Conservation (phyloP, 1,140 invertebrate genomes). For the Leptinotarsa defecta region DNA sequence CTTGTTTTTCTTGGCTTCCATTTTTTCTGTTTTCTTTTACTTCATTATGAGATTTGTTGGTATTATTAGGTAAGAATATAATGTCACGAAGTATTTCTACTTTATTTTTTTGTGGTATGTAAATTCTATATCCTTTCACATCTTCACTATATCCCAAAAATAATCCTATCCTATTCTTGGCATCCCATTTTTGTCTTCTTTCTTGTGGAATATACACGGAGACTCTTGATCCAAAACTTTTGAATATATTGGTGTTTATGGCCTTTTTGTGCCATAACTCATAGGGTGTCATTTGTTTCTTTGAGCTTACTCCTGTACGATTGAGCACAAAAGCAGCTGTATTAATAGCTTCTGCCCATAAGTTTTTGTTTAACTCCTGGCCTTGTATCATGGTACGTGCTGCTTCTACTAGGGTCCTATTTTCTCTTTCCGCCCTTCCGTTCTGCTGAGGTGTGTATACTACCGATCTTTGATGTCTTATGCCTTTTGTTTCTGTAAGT, state of each 20-base stretch:
- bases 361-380: constrained; percentile 41
- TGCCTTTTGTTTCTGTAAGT: constrained; percentile 44
- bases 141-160: constrained; percentile 54
- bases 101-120: constrained; percentile 27
- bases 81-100: constrained; percentile 22
- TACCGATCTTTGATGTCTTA: constrained; percentile 52
- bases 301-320: constrained; percentile 50
- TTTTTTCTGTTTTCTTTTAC: not conserved
- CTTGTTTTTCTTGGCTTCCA: not conserved
- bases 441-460: constrained; percentile 60
- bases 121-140: constrained; percentile 29
- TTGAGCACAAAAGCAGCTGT: constrained; percentile 55
- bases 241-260: constrained; percentile 43
- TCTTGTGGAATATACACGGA: constrained; percentile 53
- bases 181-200: constrained; percentile 53
- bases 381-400: constrained; percentile 52
- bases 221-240: constrained; percentile 52
- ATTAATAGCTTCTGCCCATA: constrained; percentile 56
- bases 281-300: constrained; percentile 50
- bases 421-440: constrained; percentile 56
- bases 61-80: constrained; percentile 25
- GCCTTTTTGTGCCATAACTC: constrained; percentile 49
- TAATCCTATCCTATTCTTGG: constrained; percentile 49
- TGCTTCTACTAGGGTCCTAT: constrained; percentile 56
- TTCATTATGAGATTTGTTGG: not conserved